A percentile compares a stretch with the other conserved stretches of the same genome.
Conservation (phyloP, 2,888 invertebrate genomes). For the Conus canariensis region DNA sequence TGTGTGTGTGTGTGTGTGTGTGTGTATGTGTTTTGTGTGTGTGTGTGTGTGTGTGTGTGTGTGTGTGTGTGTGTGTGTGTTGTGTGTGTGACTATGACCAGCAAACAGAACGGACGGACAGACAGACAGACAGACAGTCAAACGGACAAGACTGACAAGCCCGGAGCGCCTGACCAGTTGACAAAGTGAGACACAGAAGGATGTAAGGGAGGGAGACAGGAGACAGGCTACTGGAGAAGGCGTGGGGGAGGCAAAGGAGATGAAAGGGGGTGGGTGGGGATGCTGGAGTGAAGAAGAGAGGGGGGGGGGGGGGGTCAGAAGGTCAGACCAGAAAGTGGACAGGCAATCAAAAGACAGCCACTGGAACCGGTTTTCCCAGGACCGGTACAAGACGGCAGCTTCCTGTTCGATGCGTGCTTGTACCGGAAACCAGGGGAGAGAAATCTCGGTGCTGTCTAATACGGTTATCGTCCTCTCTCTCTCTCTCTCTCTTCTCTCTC, state of each 20-base stretch:
- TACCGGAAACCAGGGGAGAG: not conserved
- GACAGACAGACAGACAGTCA: not conserved
- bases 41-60: too few species aligned
- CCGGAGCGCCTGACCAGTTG: too few species aligned
- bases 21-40: too few species aligned
- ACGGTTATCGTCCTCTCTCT: not conserved
- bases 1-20: too few species aligned
- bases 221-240: not conserved
- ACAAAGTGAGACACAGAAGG: too few species aligned
- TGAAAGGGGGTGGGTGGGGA: not conserved
- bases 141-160: not conserved
- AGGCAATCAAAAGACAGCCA: slow-evolving; percentile 17
- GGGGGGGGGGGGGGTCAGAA: not conserved
- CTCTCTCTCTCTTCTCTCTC: too few species aligned
- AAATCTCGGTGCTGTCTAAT: not conserved
- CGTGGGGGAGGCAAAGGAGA: not conserved
- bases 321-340: not conserved
- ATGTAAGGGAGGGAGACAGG: too few species aligned
- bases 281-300: not conserved
- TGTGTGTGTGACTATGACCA: too few species aligned
- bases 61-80: too few species aligned
- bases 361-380: not conserved
- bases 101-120: not conserved
- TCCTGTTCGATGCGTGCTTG: not conserved
- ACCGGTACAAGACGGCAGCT: not conserved